These are phyloP conservation scores for Drosophila grimshawi DNA, from an alignment of 1,140 invertebrate species.

Conservation along the genomic window DNA sequence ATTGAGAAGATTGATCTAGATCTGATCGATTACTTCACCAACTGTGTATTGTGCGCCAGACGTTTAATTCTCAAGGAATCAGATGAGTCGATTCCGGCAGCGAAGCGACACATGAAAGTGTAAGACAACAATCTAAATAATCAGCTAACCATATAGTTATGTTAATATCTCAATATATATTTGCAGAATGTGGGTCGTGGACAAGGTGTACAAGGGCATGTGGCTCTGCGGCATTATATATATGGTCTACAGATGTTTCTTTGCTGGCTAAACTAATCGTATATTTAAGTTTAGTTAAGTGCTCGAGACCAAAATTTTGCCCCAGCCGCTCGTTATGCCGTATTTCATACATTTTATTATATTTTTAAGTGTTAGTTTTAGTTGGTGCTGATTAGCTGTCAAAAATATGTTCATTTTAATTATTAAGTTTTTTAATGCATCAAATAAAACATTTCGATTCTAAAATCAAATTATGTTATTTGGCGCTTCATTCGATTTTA, in stretches of 20 bases:
- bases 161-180: constrained; percentile 1
- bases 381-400: constrained; percentile 61
- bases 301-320: constrained; percentile 71
- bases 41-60: constrained; percentile 90
- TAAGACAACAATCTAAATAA: constrained; percentile 85
- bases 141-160: neutral
- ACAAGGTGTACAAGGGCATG: constrained; percentile 73
- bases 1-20: constrained; percentile 90
- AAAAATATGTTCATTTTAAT: constrained; percentile 20
- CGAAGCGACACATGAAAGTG: constrained; percentile 91
- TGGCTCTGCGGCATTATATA: constrained; percentile 75
- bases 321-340: constrained; percentile 45
- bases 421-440: constrained; percentile 43
- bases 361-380: constrained; percentile 50
- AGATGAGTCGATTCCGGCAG: constrained; percentile 92
- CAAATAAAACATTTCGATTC: constrained; percentile 54
- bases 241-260: constrained; percentile 72
- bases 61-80: constrained; percentile 92
- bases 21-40: constrained; percentile 89
- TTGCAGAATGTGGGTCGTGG: constrained; percentile 79
- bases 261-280: constrained; percentile 53
- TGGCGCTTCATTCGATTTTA: neutral
- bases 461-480: neutral
- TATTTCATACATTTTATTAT: constrained; percentile 46
- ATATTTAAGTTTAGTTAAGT: constrained; percentile 58